phyloP scores from a whole-genome alignment of 2,888 invertebrate species.

The Platerodrilus igneus region DNA sequence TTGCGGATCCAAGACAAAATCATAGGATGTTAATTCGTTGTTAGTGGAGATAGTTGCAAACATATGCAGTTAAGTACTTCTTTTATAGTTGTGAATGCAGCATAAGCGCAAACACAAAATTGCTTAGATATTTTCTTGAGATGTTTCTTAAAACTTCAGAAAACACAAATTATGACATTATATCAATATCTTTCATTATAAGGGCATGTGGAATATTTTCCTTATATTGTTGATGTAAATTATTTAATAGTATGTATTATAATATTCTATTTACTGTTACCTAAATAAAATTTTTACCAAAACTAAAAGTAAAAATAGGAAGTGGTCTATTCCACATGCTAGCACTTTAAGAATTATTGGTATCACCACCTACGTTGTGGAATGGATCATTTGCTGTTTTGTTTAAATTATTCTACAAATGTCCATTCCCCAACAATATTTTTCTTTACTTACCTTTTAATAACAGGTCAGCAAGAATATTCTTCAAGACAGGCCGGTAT shows the following conservation, averaged over 20 bases:
- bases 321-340: slow-evolving; percentile 43
- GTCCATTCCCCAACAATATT: too few species aligned
- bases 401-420: slow-evolving; percentile 15
- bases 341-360: slow-evolving; percentile 30
- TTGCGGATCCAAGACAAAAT: too few species aligned
- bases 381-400: slow-evolving; percentile 35
- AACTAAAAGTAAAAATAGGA: slow-evolving; percentile 13
- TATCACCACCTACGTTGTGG: slow-evolving; percentile 31
- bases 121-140: too few species aligned
- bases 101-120: too few species aligned
- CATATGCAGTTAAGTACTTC: too few species aligned
- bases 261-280: slow-evolving; percentile 18
- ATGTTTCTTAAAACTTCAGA: too few species aligned
- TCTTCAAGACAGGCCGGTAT: slow-evolving; percentile 71
- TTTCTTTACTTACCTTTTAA: neutral
- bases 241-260: slow-evolving; percentile 13
- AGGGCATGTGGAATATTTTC: slow-evolving; percentile 26
- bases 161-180: too few species aligned
- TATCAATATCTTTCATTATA: too few species aligned
- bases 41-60: too few species aligned
- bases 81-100: too few species aligned
- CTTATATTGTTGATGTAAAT: slow-evolving; percentile 10
- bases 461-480: slow-evolving; percentile 74
- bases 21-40: too few species aligned
- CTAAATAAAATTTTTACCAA: slow-evolving; percentile 27